Evolutionary conservation across 2,797 vertebrate species (phyloP), one percentile per base, ranked within the genome.

Genomic region (Amblyraja radiata): DNA sequence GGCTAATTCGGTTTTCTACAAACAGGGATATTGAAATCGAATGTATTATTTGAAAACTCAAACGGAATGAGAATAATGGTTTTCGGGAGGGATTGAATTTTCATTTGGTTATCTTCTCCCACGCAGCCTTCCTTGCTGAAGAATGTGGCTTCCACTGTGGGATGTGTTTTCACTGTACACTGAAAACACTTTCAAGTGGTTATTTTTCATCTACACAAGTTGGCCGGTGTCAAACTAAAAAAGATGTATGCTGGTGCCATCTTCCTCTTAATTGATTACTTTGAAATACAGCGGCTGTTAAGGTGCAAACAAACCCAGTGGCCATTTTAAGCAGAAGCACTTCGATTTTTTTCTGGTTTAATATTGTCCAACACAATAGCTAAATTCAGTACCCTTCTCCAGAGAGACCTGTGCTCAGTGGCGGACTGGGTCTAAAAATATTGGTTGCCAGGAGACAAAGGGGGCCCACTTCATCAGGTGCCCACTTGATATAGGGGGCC

Each of bases 261-360:
- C 58, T 65, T 61, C n/a, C 58, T 16, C 58, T 13, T 10, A 84
- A 84, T 86, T 63, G 32, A 32, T 86, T 86, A 65, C n/a, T 86
- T 86, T 86, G 83, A 86, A 86, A 84, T 84, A 84, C 18, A 74
- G 11, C n/a, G 28, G 28, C 83, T 63, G 25, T 61, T 86, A 63
- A 16, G 61, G 14, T 61, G 23, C n/a, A 13, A 58, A 11, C 54
- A 84, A 84, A 61, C 13, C 23, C 81, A 86, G 83, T 61, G 63
- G 58, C 58, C 28, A 86, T 86, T 86, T 65, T 61, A 86, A 32
- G 28, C 25, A 84, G 2, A 84, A 86, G 58, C 58, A 65, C 25
- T 86, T 86, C 63, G 1, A 14, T 65, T 86, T n/a, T 61, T 61
- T 28, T 28, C 0, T 86, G 61, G 28, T 65, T 11, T 32, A 63